phyloP scores from a whole-genome alignment of 2,888 invertebrate species.

The Oscheius sp. region DNA sequence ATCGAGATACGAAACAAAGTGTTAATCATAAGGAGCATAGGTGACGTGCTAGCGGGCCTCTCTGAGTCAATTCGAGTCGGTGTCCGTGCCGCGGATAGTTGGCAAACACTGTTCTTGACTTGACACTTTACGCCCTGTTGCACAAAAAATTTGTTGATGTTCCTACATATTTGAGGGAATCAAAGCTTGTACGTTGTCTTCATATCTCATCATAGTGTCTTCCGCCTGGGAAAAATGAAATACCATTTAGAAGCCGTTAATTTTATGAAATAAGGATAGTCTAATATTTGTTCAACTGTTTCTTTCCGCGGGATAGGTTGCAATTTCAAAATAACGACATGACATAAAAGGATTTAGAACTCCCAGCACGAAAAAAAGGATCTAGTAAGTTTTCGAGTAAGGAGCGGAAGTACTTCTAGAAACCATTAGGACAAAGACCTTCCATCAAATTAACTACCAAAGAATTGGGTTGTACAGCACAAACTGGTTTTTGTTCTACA shows the following conservation, averaged over 20 bases:
- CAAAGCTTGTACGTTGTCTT: not conserved
- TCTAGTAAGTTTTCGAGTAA: too few species aligned
- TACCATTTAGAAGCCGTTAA: not conserved
- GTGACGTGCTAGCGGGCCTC: not conserved
- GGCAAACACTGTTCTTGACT: slow-evolving; percentile 31
- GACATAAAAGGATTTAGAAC: too few species aligned
- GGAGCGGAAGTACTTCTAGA: too few species aligned
- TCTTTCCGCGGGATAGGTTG: too few species aligned
- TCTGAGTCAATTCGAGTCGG: slow-evolving; percentile 28
- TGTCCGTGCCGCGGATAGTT: slow-evolving; percentile 31
- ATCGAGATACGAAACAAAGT: not conserved
- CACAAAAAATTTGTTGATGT: not conserved
- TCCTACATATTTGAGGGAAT: not conserved
- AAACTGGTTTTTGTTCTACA: too few species aligned
- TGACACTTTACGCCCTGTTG: slow-evolving; percentile 24
- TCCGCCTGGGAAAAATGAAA: too few species aligned
- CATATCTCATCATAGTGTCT: not conserved
- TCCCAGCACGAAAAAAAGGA: too few species aligned
- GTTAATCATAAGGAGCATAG: slow-evolving; percentile 12
- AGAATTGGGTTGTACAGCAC: too few species aligned
- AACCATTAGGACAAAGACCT: too few species aligned
- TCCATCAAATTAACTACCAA: too few species aligned
- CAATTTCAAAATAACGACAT: too few species aligned
- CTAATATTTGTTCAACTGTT: not conserved
- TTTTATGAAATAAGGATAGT: not conserved